phyloP scores from a whole-genome alignment of 2,113 vertebrate species.

The Tenrec ecaudatus region DNA sequence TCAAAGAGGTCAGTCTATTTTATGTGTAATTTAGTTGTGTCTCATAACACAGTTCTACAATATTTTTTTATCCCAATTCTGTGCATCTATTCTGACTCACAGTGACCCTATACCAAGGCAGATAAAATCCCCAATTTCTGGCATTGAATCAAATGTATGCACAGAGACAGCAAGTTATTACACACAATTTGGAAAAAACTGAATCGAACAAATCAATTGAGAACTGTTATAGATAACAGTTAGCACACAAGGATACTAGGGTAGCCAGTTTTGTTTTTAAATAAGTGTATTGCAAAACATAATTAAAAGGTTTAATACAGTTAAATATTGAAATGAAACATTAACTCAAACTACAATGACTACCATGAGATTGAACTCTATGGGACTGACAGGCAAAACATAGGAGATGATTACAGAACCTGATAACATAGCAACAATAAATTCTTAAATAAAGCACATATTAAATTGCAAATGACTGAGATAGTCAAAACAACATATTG shows the following conservation, averaged over 20 bases:
- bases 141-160: not conserved
- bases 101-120: not conserved
- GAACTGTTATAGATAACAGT: not conserved
- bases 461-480: not conserved
- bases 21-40: not conserved
- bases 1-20: not conserved
- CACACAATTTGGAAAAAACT: not conserved
- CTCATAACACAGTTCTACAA: constrained; percentile 38
- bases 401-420: not conserved
- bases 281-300: not conserved
- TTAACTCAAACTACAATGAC: not conserved
- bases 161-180: constrained; percentile 13
- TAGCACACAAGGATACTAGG: not conserved
- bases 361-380: not conserved
- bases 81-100: no score
- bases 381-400: not conserved
- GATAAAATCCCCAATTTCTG: constrained; percentile 37
- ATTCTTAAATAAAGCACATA: not conserved
- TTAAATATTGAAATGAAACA: not conserved
- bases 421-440: not conserved
- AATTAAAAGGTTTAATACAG: not conserved
- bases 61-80: not conserved
- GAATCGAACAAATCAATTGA: not conserved
- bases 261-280: not conserved
- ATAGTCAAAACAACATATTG: not conserved